Evolutionary conservation across 2,113 vertebrate genomes (phyloP).

Genomic region (Neodontobutis hainanensis): DNA sequence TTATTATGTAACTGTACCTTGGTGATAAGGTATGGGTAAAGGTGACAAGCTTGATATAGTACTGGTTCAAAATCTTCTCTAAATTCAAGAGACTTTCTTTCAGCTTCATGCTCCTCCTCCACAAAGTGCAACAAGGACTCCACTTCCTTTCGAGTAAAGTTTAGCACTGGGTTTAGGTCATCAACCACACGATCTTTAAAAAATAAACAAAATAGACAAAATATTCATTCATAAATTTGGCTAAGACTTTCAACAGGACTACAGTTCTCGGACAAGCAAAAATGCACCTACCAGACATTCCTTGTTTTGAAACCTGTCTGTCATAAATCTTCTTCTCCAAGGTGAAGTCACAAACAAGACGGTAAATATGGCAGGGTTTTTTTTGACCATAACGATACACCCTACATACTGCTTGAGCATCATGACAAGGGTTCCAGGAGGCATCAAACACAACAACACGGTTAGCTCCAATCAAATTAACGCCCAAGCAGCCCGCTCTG

Average conservation of each 20-base stretch:
- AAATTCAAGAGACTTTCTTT: constrained; percentile 61
- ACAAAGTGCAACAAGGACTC: constrained; percentile 98
- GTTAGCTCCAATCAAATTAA: constrained; percentile 97
- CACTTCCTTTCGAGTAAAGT: constrained; percentile 95
- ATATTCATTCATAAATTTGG: not conserved
- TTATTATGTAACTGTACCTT: constrained; percentile 80
- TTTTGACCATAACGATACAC: constrained; percentile 97
- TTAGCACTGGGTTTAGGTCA: constrained; percentile 96
- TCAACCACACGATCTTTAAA: constrained; percentile 94
- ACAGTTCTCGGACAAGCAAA: not conserved
- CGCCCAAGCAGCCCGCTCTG: constrained; percentile 96
- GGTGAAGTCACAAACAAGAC: constrained; percentile 96
- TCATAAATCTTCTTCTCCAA: constrained; percentile 99
- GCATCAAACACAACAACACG: constrained; percentile 97
- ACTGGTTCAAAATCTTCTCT: constrained; percentile 83
- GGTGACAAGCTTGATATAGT: constrained; percentile 85
- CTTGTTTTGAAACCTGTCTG: constrained; percentile 97
- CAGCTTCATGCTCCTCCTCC: constrained; percentile 88
- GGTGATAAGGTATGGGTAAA: constrained; percentile 93
- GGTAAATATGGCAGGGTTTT: constrained; percentile 96
- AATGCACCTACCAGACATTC: constrained; percentile 90
- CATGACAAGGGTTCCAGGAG: constrained; percentile 98
- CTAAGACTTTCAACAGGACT: no score
- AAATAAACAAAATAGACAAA: constrained; percentile 7
- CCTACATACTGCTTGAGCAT: constrained; percentile 95